Conservation (phyloP, 2,113 vertebrate species). For the Australoheros scitulus region DNA sequence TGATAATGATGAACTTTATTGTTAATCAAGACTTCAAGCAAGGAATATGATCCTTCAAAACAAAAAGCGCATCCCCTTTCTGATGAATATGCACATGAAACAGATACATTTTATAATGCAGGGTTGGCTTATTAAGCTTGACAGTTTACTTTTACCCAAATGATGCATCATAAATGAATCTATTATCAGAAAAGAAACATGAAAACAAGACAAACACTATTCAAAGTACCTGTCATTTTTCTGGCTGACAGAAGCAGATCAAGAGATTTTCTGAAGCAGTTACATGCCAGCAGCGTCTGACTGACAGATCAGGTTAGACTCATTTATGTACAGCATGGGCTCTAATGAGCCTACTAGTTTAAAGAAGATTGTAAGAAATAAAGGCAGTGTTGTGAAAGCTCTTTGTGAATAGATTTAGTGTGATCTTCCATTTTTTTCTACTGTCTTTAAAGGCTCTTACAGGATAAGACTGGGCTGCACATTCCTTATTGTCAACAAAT, state of each 20-base stretch:
- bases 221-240: slow-evolving; percentile 23
- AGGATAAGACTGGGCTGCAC: background rate
- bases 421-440: background rate
- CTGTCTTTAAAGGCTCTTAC: background rate
- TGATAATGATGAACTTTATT: background rate
- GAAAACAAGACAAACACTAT: slow-evolving; percentile 11
- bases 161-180: background rate
- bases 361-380: background rate
- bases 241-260: slow-evolving; percentile 7
- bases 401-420: background rate
- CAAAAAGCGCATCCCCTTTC: background rate
- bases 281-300: slow-evolving; percentile 29
- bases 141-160: slow-evolving; percentile 5
- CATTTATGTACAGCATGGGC: background rate
- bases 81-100: slow-evolving; percentile 3
- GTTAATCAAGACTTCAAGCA: background rate
- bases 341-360: background rate
- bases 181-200: background rate
- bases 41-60: background rate
- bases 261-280: slow-evolving; percentile 17
- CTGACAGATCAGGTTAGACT: slow-evolving; percentile 20
- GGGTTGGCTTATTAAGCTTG: background rate
- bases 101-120: background rate
- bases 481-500: background rate
- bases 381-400: background rate